phyloP scores from a whole-genome alignment of 2,888 invertebrate species.

The Cerastis rubricosa region DNA sequence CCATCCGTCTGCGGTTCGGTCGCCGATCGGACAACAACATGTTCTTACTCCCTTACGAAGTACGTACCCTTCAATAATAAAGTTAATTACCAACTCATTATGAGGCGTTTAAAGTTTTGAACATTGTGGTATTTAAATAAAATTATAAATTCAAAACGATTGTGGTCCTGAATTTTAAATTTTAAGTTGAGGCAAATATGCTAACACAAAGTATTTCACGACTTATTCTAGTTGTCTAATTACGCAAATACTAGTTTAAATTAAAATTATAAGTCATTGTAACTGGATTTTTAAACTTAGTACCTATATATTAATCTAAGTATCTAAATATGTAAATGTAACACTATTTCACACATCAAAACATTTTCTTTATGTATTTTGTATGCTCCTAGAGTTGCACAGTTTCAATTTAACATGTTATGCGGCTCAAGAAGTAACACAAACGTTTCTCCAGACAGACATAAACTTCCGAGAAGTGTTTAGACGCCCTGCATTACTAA shows the following conservation, averaged over 20 bases:
- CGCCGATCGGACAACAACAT: conserved; percentile 93
- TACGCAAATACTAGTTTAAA: too few relatives aligned
- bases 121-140: conserved; percentile 3
- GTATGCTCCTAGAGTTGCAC: background rate
- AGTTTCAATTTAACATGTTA: conserved; percentile 1
- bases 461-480: conserved; percentile 31
- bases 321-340: conserved; percentile 14
- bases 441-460: conserved; percentile 32
- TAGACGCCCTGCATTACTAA: conserved; percentile 47
- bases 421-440: conserved; percentile 2
- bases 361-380: conserved; percentile 25
- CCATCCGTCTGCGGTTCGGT: conserved; percentile 94
- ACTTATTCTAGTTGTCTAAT: conserved; percentile 4
- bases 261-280: too few relatives aligned
- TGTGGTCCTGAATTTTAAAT: conserved; percentile 1
- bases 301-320: too few relatives aligned
- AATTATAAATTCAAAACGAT: conserved; percentile 39
- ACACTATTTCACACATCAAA: conserved; percentile 73
- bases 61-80: conserved; percentile 63
- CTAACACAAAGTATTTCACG: conserved; percentile 8
- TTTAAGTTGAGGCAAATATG: background rate
- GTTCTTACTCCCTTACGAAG: conserved; percentile 87
- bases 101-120: conserved; percentile 5
- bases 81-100: background rate
- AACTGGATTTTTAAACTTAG: too few relatives aligned